phyloP scores from a whole-genome alignment of 2,888 invertebrate species.

The Plebejus anna region DNA sequence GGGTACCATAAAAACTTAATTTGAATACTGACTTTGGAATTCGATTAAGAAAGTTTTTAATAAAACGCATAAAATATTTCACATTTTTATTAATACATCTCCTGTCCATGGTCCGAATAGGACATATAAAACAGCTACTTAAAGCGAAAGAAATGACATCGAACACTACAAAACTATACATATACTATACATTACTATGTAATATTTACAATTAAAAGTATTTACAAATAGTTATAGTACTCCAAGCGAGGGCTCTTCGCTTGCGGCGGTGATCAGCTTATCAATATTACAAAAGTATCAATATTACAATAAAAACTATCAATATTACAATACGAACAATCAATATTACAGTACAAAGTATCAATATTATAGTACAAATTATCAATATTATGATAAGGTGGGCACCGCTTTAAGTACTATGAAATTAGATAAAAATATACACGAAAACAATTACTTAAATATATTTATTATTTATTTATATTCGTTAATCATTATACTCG shows the following conservation, averaged over 20 bases:
- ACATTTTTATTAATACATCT: constrained; percentile 30
- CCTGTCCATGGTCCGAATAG: constrained; percentile 39
- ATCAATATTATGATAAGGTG: constrained; percentile 32
- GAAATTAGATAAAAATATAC: constrained; percentile 35
- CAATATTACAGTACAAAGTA: neutral
- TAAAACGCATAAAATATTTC: neutral
- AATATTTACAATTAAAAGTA: constrained; percentile 30
- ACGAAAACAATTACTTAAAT: constrained; percentile 32
- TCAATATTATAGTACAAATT: neutral
- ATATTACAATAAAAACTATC: constrained; percentile 8
- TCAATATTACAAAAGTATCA: constrained; percentile 42
- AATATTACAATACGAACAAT: neutral
- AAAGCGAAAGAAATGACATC: constrained; percentile 29
- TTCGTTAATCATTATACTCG: constrained; percentile 3
- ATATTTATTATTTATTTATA: constrained; percentile 24
- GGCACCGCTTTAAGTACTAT: constrained; percentile 12
- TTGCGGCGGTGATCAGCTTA: constrained; percentile 53
- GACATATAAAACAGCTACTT: constrained; percentile 36
- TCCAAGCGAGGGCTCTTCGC: constrained; percentile 75
- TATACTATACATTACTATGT: constrained; percentile 17
- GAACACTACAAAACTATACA: constrained; percentile 25
- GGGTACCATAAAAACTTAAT: no score
- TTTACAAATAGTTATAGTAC: constrained; percentile 47
- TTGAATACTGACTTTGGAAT: neutral
- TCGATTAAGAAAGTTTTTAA: neutral